A percentile compares a stretch with the other conserved stretches of the same genome.
phyloP scores from a whole-genome alignment of 2,888 invertebrate genomes.

The Adineta ricciae region DNA sequence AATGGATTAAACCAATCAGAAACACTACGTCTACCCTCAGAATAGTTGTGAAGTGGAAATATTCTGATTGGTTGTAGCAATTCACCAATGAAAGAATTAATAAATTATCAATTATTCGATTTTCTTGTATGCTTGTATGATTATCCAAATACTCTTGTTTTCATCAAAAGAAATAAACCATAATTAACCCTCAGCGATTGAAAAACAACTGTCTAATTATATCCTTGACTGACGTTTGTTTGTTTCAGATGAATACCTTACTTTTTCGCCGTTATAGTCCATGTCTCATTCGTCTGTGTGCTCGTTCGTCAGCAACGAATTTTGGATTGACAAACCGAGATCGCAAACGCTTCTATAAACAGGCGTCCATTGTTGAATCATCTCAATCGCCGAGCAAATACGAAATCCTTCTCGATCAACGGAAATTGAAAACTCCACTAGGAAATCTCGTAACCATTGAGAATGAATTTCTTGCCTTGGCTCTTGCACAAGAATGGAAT shows the following conservation, averaged over 20 bases:
- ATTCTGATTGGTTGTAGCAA: no score
- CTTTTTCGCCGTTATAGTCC: neutral
- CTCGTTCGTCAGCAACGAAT: neutral
- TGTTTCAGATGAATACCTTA: neutral
- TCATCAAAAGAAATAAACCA: no score
- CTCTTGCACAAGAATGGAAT: constrained; percentile 88
- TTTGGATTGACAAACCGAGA: constrained; percentile 35
- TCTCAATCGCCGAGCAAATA: constrained; percentile 39
- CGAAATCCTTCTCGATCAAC: constrained; percentile 76
- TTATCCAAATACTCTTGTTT: no score
- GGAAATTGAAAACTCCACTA: constrained; percentile 77
- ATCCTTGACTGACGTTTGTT: no score
- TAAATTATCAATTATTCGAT: no score
- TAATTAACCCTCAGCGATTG: no score
- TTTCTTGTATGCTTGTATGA: no score
- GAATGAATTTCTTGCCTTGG: constrained; percentile 77
- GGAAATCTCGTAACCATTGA: constrained; percentile 67
- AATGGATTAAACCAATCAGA: no score
- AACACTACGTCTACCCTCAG: no score
- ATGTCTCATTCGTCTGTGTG: neutral
- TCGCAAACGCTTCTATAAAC: constrained; percentile 47
- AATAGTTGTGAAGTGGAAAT: no score
- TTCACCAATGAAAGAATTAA: no score
- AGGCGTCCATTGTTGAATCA: constrained; percentile 40
- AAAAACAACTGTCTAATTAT: no score